Percentiles rank a stretch among this genome's conserved stretches.
These are phyloP conservation scores for Calephelis perditalis DNA, from an alignment of 2,888 invertebrate species.

Conservation along the genomic window DNA sequence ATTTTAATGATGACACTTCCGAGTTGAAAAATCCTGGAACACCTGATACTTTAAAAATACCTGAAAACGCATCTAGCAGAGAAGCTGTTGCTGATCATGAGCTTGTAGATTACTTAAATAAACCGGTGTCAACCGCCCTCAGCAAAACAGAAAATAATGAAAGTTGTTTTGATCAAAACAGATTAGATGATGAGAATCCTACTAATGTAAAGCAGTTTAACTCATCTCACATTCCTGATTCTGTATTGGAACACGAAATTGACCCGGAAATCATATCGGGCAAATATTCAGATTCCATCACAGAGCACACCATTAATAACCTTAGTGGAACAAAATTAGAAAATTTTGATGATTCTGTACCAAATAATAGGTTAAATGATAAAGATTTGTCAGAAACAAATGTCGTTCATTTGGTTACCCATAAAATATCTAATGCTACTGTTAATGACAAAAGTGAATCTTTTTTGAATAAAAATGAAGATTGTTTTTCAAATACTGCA, in stretches of 20 bases:
- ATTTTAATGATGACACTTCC: not conserved
- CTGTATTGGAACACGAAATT: not conserved
- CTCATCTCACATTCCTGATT: not conserved
- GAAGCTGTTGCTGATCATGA: too few species aligned
- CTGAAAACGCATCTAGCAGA: too few species aligned
- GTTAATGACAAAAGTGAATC: not conserved
- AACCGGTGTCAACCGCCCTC: too few species aligned
- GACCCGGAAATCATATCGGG: not conserved
- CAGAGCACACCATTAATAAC: too few species aligned
- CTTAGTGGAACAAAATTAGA: not conserved
- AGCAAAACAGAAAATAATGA: too few species aligned
- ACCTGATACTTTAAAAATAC: too few species aligned
- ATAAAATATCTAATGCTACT: not conserved
- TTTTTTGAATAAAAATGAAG: not conserved
- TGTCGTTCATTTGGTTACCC: not conserved
- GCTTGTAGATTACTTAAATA: too few species aligned
- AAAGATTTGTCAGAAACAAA: not conserved
- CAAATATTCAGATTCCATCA: too few species aligned
- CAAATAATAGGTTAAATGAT: not conserved
- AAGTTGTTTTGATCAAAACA: too few species aligned
- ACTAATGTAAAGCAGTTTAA: too few species aligned
- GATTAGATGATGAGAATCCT: too few species aligned
- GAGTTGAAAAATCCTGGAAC: not conserved
- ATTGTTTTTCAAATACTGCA: not conserved
- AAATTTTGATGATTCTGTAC: not conserved